These are phyloP conservation scores for Microvelia longipes DNA, from an alignment of 1,140 invertebrate species.

Conservation along the genomic window DNA sequence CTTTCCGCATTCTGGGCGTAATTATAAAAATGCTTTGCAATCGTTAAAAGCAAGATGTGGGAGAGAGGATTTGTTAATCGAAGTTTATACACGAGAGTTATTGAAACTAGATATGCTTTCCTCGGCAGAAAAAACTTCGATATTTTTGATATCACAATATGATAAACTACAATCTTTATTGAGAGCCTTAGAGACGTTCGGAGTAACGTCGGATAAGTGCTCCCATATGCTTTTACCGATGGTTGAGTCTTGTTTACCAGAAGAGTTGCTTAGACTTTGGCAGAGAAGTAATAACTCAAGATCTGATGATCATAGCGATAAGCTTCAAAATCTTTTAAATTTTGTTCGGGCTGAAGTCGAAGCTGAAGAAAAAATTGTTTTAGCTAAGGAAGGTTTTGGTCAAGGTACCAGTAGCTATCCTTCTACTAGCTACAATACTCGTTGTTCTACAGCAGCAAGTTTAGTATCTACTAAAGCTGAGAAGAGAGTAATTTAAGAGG, in stretches of 20 bases:
- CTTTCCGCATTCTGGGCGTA: neutral
- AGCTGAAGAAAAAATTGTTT: neutral
- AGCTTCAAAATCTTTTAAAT: neutral
- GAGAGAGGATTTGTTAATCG: neutral
- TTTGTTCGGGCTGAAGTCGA: neutral
- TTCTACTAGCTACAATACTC: neutral
- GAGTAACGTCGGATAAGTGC: neutral
- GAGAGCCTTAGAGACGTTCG: neutral
- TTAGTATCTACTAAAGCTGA: neutral
- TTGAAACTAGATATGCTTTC: neutral
- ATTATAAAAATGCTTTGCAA: neutral
- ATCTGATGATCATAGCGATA: neutral
- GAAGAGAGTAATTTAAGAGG: neutral
- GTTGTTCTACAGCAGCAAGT: neutral
- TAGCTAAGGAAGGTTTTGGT: neutral
- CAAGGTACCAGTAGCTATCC: neutral
- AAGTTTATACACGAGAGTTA: neutral
- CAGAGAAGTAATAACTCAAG: neutral
- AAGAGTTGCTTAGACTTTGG: neutral
- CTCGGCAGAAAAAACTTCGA: neutral
- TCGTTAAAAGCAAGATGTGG: neutral
- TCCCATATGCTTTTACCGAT: neutral
- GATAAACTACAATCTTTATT: neutral
- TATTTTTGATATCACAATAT: neutral
- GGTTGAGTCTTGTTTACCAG: neutral